Percentiles rank a stretch among this genome's conserved stretches.
Conservation (phyloP, 2,888 invertebrate species). For the Caenorhabditis drosophilae region DNA sequence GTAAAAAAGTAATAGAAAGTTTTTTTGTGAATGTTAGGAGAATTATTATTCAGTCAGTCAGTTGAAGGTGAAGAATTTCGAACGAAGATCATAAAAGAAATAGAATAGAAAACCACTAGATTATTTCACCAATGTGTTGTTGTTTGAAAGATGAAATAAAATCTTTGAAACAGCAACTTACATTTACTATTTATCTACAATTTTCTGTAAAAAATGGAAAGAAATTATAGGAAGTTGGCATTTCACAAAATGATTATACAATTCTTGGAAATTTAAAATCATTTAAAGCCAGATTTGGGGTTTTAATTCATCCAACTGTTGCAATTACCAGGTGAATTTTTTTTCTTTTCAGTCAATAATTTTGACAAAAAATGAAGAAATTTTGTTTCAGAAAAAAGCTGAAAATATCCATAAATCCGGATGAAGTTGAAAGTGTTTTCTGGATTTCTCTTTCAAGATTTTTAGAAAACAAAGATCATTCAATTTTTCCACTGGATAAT, state of each 20-base stretch:
- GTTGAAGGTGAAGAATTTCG: no score
- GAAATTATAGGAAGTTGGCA: slow-evolving; percentile 50
- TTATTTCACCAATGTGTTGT: no score
- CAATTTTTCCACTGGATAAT: slow-evolving; percentile 19
- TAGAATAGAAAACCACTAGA: no score
- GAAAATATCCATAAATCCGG: slow-evolving; percentile 11
- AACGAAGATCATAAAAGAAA: no score
- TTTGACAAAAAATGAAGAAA: not conserved
- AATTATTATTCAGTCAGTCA: no score
- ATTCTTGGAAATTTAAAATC: slow-evolving; percentile 44
- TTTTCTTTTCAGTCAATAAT: not conserved
- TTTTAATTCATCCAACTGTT: slow-evolving; percentile 47
- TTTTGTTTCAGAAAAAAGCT: slow-evolving; percentile 15
- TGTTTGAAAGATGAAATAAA: no score
- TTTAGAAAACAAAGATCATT: slow-evolving; percentile 25
- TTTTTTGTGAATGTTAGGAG: no score
- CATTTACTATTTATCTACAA: no score
- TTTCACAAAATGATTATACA: slow-evolving; percentile 35
- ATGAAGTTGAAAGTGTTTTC: slow-evolving; percentile 35
- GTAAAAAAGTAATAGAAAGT: no score
- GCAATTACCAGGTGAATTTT: slow-evolving; percentile 17
- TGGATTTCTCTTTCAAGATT: slow-evolving; percentile 42
- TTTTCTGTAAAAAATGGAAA: no score
- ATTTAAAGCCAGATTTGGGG: slow-evolving; percentile 45
- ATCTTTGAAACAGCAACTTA: no score